Base-by-base conservation (phyloP, 2,797 vertebrate species). In the Ataeniobius toweri region DNA sequence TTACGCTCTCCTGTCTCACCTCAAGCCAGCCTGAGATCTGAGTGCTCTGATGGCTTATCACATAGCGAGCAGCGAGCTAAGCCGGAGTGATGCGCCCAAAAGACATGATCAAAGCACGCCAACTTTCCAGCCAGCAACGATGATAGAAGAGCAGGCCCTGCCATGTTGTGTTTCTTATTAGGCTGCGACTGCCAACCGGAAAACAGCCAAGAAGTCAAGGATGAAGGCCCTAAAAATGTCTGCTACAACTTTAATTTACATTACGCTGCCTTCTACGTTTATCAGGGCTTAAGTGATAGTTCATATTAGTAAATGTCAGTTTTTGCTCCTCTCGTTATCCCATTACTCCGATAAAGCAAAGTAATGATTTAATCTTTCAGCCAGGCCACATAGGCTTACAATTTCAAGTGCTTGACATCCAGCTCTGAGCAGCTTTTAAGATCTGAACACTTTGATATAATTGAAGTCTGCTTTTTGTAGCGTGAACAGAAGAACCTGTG, bases 41-140 rank as follows among this genome's bases (percentile, higher is more conserved):
- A 89, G 85, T 73, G 76, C 86, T 93, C 89, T 93, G 91, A 95
- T 93, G 91, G 91, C 89, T 94, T 93, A 95, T 93, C 92, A 93
- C 92, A 86, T 78, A 83, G 89, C 77, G 80, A 92, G 93, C 90
- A 87, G 89, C 88, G 81, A 86, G 88, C 92, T 93, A 93, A 94
- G 92, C 94, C 86, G 80, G 87, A 93, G 92, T 82, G 89, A 93
- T 91, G 93, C 87, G 74, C 91, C 90, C 88, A 83, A 88, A 93
- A 94, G 88, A 94, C 91, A 89, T 94, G 94, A 96, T 95, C 94
- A 96, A 95, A 95, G 94, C 88, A 3, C 85, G 87, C 86, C 89
- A 92, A 92, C 88, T 92, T 92, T 94, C 85, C 89, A 89, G 89
- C 83, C 86, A 83, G 88, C 85, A 69, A 88, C 83, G 86, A 88